phyloP scores from a whole-genome alignment of 1,140 invertebrate species.

The Sarcophaga peregrina region DNA sequence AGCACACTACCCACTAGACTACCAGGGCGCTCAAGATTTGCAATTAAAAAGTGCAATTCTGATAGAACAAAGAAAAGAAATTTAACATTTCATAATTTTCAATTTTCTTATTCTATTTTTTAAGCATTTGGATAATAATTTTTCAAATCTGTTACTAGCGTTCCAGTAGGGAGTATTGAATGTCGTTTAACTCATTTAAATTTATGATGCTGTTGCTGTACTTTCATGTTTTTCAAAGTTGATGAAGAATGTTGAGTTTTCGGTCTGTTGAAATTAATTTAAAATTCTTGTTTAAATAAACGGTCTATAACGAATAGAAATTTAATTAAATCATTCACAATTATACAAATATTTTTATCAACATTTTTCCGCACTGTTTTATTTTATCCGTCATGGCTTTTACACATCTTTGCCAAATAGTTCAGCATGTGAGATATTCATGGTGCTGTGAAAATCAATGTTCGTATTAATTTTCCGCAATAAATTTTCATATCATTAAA shows the following conservation, averaged over 20 bases:
- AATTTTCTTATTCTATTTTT: too few species aligned
- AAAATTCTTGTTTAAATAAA: slow-evolving; percentile 47
- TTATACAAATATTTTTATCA: slow-evolving; percentile 28
- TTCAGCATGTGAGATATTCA: slow-evolving; percentile 23
- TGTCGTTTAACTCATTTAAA: background rate
- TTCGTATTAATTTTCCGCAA: slow-evolving; percentile 26
- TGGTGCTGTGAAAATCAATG: slow-evolving; percentile 35
- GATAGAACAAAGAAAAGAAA: too few species aligned
- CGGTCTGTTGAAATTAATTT: slow-evolving; percentile 46
- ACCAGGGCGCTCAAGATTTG: too few species aligned
- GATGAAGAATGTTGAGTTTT: slow-evolving; percentile 37
- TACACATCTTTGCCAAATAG: background rate
- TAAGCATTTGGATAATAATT: too few species aligned
- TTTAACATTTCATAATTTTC: too few species aligned
- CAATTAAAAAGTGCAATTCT: too few species aligned
- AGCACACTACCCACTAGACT: too few species aligned
- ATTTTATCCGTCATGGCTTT: background rate
- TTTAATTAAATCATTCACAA: slow-evolving; percentile 45
- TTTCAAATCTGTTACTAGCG: background rate
- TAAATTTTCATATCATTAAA: slow-evolving; percentile 35
- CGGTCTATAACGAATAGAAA: slow-evolving; percentile 43
- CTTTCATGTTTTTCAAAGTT: slow-evolving; percentile 16
- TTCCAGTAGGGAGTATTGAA: background rate
- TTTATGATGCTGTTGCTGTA: background rate
- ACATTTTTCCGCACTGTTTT: slow-evolving; percentile 20